Evolutionary conservation across 2,888 invertebrate genomes (phyloP).

Genomic region (Habrosyne pyritoides): DNA sequence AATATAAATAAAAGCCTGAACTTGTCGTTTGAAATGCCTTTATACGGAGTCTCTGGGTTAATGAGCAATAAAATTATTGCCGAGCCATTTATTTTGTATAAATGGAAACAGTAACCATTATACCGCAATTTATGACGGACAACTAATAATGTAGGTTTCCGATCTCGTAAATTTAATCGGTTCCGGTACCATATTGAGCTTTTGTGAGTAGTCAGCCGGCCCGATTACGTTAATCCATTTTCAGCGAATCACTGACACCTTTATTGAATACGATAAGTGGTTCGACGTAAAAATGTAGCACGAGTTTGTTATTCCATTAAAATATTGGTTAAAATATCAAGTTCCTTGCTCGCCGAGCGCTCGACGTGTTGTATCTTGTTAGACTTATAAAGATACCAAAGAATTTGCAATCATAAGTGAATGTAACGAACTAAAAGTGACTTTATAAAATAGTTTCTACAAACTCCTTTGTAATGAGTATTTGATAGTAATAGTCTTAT

Average conservation of each 20-base stretch:
- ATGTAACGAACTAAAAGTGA: no score
- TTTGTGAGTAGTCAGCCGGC: conserved; percentile 30
- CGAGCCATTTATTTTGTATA: conserved; percentile 41
- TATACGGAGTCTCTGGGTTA: conserved; percentile 22
- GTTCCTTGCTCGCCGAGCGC: no score
- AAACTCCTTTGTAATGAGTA: no score
- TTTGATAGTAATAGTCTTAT: no score
- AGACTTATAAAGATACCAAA: no score
- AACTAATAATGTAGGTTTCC: conserved; percentile 29
- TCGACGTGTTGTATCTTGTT: no score
- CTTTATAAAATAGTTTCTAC: no score
- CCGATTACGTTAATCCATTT: conserved; percentile 32
- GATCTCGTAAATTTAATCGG: conserved; percentile 22
- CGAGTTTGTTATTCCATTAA: neutral
- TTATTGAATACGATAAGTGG: neutral
- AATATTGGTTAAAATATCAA: no score
- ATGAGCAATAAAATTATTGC: conserved; percentile 40
- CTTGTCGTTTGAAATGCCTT: conserved; percentile 9
- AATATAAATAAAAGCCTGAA: conserved; percentile 2
- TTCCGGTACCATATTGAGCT: conserved; percentile 29
- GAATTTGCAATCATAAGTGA: no score
- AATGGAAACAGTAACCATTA: conserved; percentile 37
- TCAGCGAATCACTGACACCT: conserved; percentile 17
- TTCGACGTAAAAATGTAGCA: neutral
- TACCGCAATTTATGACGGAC: conserved; percentile 40